Conservation (phyloP, 2,888 invertebrate species). For the Furcula furcula region DNA sequence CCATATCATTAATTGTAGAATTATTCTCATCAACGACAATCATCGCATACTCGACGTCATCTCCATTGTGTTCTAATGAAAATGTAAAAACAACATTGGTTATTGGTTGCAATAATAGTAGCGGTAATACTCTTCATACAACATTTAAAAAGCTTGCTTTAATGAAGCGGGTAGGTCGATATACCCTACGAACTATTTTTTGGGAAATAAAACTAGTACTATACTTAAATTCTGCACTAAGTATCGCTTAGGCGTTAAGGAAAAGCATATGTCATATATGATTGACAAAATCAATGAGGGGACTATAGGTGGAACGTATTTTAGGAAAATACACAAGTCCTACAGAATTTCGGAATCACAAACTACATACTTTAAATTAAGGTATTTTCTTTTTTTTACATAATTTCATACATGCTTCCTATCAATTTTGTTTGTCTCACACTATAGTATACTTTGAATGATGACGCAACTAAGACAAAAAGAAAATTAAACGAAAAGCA, state of each 20-base stretch:
- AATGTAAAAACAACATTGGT: conserved; percentile 24
- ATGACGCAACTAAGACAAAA: conserved; percentile 64
- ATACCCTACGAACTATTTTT: conserved; percentile 19
- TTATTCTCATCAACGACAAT: conserved; percentile 95
- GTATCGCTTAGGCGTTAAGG: conserved; percentile 7
- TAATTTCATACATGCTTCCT: conserved; percentile 24
- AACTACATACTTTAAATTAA: neutral
- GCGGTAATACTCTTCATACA: conserved; percentile 29
- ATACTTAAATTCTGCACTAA: conserved; percentile 22
- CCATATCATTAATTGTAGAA: conserved; percentile 90
- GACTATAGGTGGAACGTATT: neutral
- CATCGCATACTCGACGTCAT: conserved; percentile 93
- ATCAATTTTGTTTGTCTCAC: conserved; percentile 26
- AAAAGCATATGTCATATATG: conserved; percentile 1
- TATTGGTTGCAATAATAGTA: conserved; percentile 4
- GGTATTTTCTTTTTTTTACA: neutral
- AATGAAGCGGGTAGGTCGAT: conserved; percentile 55
- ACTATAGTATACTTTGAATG: conserved; percentile 41
- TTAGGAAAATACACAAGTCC: neutral
- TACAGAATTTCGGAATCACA: neutral
- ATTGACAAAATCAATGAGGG: neutral
- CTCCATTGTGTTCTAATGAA: conserved; percentile 80
- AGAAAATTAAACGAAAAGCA: conserved; percentile 54
- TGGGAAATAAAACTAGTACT: conserved; percentile 5
- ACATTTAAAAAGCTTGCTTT: conserved; percentile 69